Percentiles rank a stretch among this genome's conserved stretches.
These are phyloP conservation scores for Aphelinus certus DNA, from an alignment of 1,140 invertebrate genomes.

Conservation along the genomic window DNA sequence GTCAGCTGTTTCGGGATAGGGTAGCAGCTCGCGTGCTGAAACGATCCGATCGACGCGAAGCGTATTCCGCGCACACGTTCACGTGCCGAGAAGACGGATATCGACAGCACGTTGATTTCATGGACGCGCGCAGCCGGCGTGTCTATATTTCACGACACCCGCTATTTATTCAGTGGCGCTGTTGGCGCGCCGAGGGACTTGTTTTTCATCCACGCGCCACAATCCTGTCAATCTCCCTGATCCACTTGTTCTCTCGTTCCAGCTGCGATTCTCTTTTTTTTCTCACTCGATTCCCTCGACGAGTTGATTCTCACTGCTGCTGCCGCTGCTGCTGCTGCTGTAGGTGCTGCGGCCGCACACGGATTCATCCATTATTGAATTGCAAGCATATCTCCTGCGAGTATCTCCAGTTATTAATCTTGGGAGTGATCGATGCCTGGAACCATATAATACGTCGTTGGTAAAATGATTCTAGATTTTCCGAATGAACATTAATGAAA, in stretches of 20 bases:
- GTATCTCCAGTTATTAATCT: no score
- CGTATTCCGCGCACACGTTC: not conserved
- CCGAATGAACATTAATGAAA: no score
- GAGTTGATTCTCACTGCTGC: no score
- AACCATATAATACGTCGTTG: no score
- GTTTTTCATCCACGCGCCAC: not conserved
- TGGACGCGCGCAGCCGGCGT: not conserved
- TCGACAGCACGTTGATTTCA: slow-evolving; percentile 29
- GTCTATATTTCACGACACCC: not conserved
- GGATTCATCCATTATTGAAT: no score
- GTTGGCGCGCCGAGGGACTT: not conserved
- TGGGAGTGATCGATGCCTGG: no score
- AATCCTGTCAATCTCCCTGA: no score
- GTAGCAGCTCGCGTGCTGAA: not conserved
- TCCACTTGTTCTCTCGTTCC: not conserved
- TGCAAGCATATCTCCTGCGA: no score
- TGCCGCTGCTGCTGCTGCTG: no score
- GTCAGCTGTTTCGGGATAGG: slow-evolving; percentile 18
- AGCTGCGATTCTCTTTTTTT: not conserved
- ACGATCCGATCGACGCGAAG: slow-evolving; percentile 3
- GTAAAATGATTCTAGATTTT: no score
- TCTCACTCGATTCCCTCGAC: not conserved
- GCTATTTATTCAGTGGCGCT: slow-evolving; percentile 1
- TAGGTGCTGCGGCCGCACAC: no score
- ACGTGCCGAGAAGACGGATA: slow-evolving; percentile 19